Base-by-base conservation (phyloP, 2,888 invertebrate genomes). In the Cenopis cana region DNA sequence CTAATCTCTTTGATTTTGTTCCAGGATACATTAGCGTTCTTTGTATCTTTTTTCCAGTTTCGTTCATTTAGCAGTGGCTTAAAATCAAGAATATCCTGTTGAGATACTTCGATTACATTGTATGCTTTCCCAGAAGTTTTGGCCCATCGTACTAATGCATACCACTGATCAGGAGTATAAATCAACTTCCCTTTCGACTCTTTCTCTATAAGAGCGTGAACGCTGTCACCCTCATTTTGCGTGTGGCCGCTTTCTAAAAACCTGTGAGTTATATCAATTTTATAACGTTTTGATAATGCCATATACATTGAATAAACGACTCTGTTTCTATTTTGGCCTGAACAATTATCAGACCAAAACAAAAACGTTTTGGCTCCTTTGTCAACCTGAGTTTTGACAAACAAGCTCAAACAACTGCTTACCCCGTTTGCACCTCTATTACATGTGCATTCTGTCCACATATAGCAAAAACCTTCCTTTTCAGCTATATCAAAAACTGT, bases 371-470 rank as follows among this genome's bases (percentile, higher is more conserved):
- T 24, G 24, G 24, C 24, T 24, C 24, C 24, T 24, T 24, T 24
- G 24, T 24, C 24, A 24, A 24, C 24, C 4, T 24, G 24, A 1
- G 24, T 24, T 4, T 24, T 24, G 2, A 24, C 24, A 24, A 24
- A 24, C 24, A 24, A 4, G 24, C 24, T 24, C 24, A 24, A 24
- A 24, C 24, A 24, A 24, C 24, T 65, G 12, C 55, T 55, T 18
- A 65, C 65, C 38, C 55, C 65, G 20, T 36, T 65, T n/a, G 65
- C n/a, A 11, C 54, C 65, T 46, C 54, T 55, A 41, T 65, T 65
- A 4, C 20, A 55, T 4, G 18, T 55, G 17, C 55, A 55, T 54
- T 55, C 65, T 33, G 54, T 55, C 65, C 65, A 65, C 14, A 65
- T 41, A 24, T 65, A 65, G n/a, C 64, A 64, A 36, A 24, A 33